phyloP scores from a whole-genome alignment of 2,113 vertebrate species.

The Dendrocopos noguchii region DNA sequence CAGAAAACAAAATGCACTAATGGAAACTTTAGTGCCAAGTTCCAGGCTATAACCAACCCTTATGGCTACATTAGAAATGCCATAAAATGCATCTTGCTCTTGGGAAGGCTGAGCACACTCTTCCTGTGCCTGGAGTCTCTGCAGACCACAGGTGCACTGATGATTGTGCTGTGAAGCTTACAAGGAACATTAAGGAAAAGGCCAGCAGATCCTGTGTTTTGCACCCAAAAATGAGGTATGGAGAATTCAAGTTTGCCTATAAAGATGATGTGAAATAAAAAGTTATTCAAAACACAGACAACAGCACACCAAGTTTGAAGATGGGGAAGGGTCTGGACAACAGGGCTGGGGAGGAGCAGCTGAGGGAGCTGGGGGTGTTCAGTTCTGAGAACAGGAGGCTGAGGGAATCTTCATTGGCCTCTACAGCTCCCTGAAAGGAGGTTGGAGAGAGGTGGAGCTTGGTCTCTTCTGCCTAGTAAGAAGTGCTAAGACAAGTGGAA shows the following conservation, averaged over 20 bases:
- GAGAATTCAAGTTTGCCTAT: background rate
- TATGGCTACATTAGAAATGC: background rate
- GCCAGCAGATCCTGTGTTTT: accelerated
- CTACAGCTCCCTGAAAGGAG: too few relatives aligned
- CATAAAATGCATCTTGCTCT: background rate
- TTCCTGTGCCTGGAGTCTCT: background rate
- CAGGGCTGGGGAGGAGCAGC: too few relatives aligned
- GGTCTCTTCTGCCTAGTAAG: too few relatives aligned
- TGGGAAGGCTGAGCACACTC: background rate
- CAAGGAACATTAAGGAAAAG: background rate
- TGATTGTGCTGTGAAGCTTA: background rate
- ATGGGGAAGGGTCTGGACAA: too few relatives aligned
- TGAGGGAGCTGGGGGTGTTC: too few relatives aligned
- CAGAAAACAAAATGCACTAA: background rate
- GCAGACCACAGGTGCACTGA: background rate
- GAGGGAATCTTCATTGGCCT: too few relatives aligned
- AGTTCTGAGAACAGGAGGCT: too few relatives aligned
- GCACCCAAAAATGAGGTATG: background rate
- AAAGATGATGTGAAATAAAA: background rate
- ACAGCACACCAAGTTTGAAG: background rate
- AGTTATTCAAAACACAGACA: background rate
- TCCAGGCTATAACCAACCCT: background rate
- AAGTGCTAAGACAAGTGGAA: too few relatives aligned
- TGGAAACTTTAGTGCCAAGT: background rate
- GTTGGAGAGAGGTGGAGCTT: too few relatives aligned